Percentiles rank a stretch among this genome's conserved stretches.
These are phyloP conservation scores for Athetis lepigone DNA, from an alignment of 2,888 invertebrate genomes.

Conservation along the genomic window DNA sequence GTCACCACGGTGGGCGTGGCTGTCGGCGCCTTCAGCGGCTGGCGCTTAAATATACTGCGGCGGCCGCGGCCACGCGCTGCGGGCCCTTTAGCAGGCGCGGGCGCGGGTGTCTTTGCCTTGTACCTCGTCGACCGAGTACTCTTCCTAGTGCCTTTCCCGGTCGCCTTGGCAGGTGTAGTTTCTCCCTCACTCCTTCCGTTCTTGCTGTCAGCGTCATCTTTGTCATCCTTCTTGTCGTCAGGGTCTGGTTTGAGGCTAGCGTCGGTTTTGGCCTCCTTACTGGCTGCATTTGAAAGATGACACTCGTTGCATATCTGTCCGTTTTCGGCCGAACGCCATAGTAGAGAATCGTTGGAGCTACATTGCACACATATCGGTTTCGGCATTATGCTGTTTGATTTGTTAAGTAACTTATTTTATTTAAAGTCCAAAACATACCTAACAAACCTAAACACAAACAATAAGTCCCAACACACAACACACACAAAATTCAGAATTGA, in stretches of 20 bases:
- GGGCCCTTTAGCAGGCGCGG: slow-evolving; percentile 74
- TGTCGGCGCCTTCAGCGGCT: slow-evolving; percentile 94
- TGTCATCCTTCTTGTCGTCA: slow-evolving; percentile 79
- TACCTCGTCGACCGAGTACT: slow-evolving; percentile 91
- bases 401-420: not conserved
- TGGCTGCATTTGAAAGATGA: slow-evolving; percentile 86
- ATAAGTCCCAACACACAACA: not conserved
- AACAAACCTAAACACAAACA: slow-evolving; percentile 35
- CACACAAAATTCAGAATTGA: not conserved
- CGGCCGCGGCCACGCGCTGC: slow-evolving; percentile 93
- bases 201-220: slow-evolving; percentile 76
- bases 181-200: slow-evolving; percentile 79
- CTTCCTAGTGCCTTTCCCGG: slow-evolving; percentile 89
- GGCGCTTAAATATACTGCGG: slow-evolving; percentile 94
- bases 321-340: slow-evolving; percentile 94
- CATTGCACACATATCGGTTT: slow-evolving; percentile 93
- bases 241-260: slow-evolving; percentile 74
- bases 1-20: slow-evolving; percentile 95
- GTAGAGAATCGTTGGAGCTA: slow-evolving; percentile 92
- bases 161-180: slow-evolving; percentile 85
- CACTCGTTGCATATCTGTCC: slow-evolving; percentile 95
- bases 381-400: slow-evolving; percentile 79
- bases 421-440: not conserved
- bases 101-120: slow-evolving; percentile 85
- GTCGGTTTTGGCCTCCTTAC: slow-evolving; percentile 78